Conservation (phyloP, 2,113 vertebrate species). For the Cygnus buccinator region DNA sequence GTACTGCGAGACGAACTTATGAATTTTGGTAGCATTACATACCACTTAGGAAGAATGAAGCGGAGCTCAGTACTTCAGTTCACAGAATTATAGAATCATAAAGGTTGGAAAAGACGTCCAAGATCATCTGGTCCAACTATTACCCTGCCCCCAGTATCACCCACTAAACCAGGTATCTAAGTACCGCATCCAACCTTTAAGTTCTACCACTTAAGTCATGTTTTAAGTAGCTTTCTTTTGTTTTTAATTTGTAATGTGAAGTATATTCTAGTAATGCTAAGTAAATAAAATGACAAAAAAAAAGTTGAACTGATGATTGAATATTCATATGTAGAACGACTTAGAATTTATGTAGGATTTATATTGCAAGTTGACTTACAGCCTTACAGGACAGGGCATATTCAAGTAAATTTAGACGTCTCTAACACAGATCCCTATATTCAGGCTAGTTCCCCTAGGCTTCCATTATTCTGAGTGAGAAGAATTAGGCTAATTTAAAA, state of each 20-base stretch:
- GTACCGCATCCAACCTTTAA: background rate
- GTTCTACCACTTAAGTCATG: background rate
- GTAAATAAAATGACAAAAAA: background rate
- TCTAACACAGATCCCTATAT: background rate
- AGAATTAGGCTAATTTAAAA: slow-evolving; percentile 29
- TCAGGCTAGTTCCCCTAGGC: slow-evolving; percentile 49
- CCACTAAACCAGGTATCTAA: too few relatives aligned
- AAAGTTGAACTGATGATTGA: background rate
- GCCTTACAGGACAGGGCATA: background rate
- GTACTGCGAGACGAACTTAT: background rate
- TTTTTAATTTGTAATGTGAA: background rate
- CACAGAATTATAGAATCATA: too few relatives aligned
- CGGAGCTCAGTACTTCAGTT: background rate
- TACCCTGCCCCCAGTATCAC: too few relatives aligned
- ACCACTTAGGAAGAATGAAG: background rate
- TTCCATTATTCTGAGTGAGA: background rate
- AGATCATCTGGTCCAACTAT: too few relatives aligned
- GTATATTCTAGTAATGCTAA: background rate
- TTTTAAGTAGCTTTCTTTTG: background rate
- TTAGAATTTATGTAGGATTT: background rate
- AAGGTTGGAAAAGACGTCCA: too few relatives aligned
- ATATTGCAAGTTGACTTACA: background rate
- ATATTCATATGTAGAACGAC: background rate
- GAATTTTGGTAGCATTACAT: background rate
- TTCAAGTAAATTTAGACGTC: slow-evolving; percentile 19